phyloP scores from a whole-genome alignment of 2,888 invertebrate genomes.

The Pseudolycoriella hygida region DNA sequence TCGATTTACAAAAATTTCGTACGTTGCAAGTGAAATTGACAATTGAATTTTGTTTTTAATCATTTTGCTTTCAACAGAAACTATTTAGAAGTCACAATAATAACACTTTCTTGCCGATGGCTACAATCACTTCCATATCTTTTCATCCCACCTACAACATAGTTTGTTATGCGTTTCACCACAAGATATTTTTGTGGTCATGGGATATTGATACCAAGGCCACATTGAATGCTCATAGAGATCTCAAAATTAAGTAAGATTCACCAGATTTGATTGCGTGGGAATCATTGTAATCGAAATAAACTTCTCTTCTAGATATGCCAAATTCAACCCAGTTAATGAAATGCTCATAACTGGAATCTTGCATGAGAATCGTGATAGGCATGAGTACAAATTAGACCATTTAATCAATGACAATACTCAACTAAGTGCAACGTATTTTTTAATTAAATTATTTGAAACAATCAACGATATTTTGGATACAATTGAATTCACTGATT shows the following conservation, averaged over 20 bases:
- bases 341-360: constrained; percentile 6
- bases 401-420: neutral
- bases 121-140: constrained; percentile 4
- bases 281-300: too few relatives aligned
- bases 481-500: neutral
- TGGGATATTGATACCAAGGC: constrained; percentile 1
- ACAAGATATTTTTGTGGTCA: constrained; percentile 4
- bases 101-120: neutral
- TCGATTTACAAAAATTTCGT: constrained; percentile 3
- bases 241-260: neutral
- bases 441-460: neutral
- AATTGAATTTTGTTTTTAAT: neutral
- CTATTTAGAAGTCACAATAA: neutral
- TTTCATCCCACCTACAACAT: constrained; percentile 2
- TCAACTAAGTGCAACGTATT: neutral
- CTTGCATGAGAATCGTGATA: neutral
- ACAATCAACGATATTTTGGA: neutral
- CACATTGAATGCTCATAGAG: neutral
- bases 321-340: constrained; percentile 4
- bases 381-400: neutral
- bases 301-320: constrained; percentile 1
- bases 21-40: neutral
- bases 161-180: constrained; percentile 3
- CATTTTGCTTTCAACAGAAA: neutral
- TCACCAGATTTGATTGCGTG: too few relatives aligned